Evolutionary conservation across 2,888 invertebrate genomes (phyloP).

Genomic region (Athetis lepigone): DNA sequence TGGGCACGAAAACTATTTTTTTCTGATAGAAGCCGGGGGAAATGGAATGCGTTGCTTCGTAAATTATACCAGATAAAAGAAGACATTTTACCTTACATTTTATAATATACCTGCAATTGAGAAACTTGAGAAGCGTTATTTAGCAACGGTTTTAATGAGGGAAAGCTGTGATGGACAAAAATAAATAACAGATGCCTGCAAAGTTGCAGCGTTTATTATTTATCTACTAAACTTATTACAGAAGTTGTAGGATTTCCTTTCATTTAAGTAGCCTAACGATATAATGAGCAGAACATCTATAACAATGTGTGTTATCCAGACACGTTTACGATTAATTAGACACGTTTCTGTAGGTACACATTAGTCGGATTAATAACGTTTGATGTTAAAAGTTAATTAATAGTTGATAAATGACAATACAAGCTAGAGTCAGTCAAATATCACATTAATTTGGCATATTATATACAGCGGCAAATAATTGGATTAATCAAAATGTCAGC

Average conservation of each 20-base stretch:
- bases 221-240: not conserved
- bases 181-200: conserved; percentile 9
- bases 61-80: conserved; percentile 51
- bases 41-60: conserved; percentile 57
- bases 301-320: not conserved
- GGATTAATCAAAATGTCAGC: conserved; percentile 72
- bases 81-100: conserved; percentile 48
- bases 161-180: conserved; percentile 19
- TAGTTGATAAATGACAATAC: conserved; percentile 59
- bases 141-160: conserved; percentile 41
- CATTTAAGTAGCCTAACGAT: conserved; percentile 2
- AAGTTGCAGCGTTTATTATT: not conserved
- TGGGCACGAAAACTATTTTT: conserved; percentile 78
- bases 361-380: conserved; percentile 45
- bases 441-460: conserved; percentile 66
- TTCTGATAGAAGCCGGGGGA: conserved; percentile 70
- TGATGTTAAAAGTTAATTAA: conserved; percentile 63
- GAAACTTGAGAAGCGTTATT: conserved; percentile 39
- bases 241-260: not conserved
- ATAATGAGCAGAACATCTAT: conserved; percentile 4
- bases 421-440: conserved; percentile 59
- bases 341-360: conserved; percentile 20
- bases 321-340: conserved; percentile 28
- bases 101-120: conserved; percentile 29
- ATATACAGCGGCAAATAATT: conserved; percentile 67